Percentiles rank a stretch among this genome's conserved stretches.
Evolutionary conservation across 2,797 vertebrate species (phyloP).

Genomic region (Prunella strophiata): DNA sequence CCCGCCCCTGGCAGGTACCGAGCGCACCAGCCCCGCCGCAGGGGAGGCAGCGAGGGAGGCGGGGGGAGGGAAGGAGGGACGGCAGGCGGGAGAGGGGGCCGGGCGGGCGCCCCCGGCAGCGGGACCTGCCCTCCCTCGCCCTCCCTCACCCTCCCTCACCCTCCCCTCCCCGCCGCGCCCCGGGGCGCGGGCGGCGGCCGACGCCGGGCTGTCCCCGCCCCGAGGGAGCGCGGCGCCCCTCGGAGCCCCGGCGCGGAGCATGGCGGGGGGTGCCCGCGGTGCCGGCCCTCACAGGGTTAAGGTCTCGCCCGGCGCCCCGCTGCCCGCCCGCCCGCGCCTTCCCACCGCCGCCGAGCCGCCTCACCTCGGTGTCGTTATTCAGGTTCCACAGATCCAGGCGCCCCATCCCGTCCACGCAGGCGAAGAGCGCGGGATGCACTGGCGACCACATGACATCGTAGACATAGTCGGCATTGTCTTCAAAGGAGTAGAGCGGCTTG

Average conservation of each 20-base stretch:
- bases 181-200: neutral
- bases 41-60: neutral
- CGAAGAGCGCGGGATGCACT: conserved; percentile 92
- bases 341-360: conserved; percentile 15
- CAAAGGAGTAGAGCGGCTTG: conserved; percentile 97
- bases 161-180: neutral
- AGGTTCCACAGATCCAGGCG: conserved; percentile 97
- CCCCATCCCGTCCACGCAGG: conserved; percentile 96
- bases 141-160: neutral
- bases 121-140: neutral
- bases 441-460: conserved; percentile 98
- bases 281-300: neutral
- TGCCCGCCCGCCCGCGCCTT: conserved; percentile 7
- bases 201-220: neutral
- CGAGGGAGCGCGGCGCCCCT: neutral
- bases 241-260: neutral
- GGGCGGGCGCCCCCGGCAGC: neutral
- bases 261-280: neutral
- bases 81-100: neutral
- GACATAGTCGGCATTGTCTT: conserved; percentile 97
- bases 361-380: conserved; percentile 96
- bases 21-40: neutral
- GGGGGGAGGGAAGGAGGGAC: neutral
- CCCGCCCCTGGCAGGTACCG: neutral
- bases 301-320: neutral